A percentile compares a stretch with the other conserved stretches of the same genome.
Evolutionary conservation across 2,113 vertebrate species (phyloP).

Genomic region (Tympanuchus pallidicinctus): DNA sequence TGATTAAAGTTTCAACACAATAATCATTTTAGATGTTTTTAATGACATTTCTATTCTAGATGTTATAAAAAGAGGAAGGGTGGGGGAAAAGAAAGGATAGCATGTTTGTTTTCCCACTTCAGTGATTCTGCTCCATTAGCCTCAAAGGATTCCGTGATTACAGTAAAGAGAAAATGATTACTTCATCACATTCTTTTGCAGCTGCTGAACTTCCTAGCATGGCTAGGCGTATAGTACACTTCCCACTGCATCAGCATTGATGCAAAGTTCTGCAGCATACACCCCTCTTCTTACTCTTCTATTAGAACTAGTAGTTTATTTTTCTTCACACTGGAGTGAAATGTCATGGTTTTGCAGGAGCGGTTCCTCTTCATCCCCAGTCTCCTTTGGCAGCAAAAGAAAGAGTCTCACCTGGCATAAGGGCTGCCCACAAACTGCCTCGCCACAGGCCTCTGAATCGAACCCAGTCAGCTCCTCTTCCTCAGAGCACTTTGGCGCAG

Average conservation of each 20-base stretch:
- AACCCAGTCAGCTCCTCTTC: constrained; percentile 96
- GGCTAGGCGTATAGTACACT: neutral
- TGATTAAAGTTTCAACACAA: neutral
- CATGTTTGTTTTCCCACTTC: neutral
- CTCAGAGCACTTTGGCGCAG: constrained; percentile 95
- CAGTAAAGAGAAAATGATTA: constrained; percentile 50
- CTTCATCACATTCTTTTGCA: constrained; percentile 59
- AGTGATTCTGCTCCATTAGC: neutral
- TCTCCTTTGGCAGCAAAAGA: constrained; percentile 92
- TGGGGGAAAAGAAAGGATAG: neutral
- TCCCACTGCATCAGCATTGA: neutral
- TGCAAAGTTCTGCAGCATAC: neutral
- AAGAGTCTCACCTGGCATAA: constrained; percentile 82
- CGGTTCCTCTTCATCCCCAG: constrained; percentile 88
- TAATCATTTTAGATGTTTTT: constrained; percentile 6
- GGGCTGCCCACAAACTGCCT: constrained; percentile 89
- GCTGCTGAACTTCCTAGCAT: constrained; percentile 21
- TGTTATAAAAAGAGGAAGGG: neutral
- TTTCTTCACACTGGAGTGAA: neutral
- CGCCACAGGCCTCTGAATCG: constrained; percentile 94
- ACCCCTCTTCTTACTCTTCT: neutral
- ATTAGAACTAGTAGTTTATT: neutral
- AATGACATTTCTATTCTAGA: neutral
- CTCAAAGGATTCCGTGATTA: constrained; percentile 16
- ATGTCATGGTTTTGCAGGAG: constrained; percentile 79